Percentiles rank a stretch among this genome's conserved stretches.
These are phyloP conservation scores for Maconellicoccus hirsutus DNA, from an alignment of 1,140 invertebrate species.

Conservation along the genomic window DNA sequence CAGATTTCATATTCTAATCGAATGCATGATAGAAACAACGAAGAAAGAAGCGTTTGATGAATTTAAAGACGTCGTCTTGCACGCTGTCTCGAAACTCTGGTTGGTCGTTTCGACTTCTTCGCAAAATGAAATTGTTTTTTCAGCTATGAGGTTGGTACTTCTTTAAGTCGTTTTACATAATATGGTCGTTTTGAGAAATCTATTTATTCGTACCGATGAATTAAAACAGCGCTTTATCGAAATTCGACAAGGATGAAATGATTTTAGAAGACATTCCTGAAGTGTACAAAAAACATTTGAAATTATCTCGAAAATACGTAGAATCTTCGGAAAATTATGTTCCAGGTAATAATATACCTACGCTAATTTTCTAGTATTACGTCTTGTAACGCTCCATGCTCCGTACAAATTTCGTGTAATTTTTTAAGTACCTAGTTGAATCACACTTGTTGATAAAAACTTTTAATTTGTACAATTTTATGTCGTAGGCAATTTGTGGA, in stretches of 20 bases:
- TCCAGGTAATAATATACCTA: neutral
- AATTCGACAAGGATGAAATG: slow-evolving; percentile 4
- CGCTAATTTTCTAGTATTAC: no score
- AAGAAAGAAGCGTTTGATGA: neutral
- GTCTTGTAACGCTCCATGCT: no score
- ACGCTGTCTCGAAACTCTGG: neutral
- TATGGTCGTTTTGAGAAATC: no score
- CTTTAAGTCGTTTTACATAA: no score
- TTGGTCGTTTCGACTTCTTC: neutral
- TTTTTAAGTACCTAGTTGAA: no score
- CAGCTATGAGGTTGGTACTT: neutral
- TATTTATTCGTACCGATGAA: no score
- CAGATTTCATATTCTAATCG: neutral
- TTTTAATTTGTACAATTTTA: neutral
- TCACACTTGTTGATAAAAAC: no score
- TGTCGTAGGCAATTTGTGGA: neutral
- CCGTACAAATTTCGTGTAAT: slow-evolving; percentile 1
- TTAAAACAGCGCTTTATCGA: neutral
- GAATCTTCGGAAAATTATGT: neutral
- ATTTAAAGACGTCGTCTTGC: neutral
- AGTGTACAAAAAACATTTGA: neutral
- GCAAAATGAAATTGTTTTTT: neutral
- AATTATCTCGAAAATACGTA: neutral
- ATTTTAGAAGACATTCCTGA: neutral
- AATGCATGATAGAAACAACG: neutral